These are phyloP conservation scores for Pitangus sulphuratus DNA, from an alignment of 2,797 vertebrate species.

Conservation along the genomic window DNA sequence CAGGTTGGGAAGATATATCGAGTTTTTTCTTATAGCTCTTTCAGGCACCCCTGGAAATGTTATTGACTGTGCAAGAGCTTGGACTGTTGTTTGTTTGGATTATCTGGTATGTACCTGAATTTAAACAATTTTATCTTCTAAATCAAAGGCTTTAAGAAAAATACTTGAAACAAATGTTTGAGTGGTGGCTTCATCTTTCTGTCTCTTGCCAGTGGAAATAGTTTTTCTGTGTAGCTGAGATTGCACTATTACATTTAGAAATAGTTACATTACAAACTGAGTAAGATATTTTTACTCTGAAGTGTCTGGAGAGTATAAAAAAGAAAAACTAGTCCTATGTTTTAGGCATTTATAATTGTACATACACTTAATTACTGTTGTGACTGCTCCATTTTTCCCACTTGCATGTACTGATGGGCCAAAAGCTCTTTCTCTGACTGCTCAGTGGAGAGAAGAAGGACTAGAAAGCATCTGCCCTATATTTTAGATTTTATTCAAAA, in stretches of 20 bases:
- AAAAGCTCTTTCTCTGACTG: background rate
- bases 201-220: background rate
- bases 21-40: background rate
- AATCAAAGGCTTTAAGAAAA: background rate
- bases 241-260: background rate
- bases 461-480: background rate
- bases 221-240: background rate
- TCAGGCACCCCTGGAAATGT: background rate
- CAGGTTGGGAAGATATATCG: background rate
- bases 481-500: constrained; percentile 23
- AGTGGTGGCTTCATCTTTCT: background rate
- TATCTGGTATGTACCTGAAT: background rate
- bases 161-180: background rate
- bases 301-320: background rate
- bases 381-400: background rate
- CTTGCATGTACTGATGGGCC: background rate
- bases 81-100: background rate
- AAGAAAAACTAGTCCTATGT: background rate
- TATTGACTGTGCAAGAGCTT: background rate
- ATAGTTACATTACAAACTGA: background rate
- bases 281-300: background rate
- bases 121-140: background rate
- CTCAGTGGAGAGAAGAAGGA: background rate
- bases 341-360: constrained; percentile 37
- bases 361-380: constrained; percentile 16